Base-by-base conservation (phyloP, 2,888 invertebrate genomes). In the Limnephilus marmoratus region DNA sequence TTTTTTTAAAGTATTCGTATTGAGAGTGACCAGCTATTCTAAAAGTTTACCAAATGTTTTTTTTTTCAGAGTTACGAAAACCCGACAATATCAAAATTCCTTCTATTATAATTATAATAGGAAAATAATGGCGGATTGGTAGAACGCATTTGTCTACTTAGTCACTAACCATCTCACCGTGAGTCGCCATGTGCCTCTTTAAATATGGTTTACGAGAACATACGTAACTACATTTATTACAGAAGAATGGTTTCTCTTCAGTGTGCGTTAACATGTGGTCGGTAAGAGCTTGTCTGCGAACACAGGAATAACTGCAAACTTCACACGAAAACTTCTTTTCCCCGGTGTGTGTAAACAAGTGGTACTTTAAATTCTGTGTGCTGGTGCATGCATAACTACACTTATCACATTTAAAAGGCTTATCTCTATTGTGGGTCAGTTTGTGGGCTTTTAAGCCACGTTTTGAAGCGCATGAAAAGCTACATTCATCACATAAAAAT, bases 301-400 rank as follows among this genome's bases (percentile, higher is more conserved):
- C 31, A 85, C 85, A 85, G 24, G 85, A 37, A 24, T 85, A 85
- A 45, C 85, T 41, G n/a, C 85, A 85, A 18, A 41, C n/a, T n/a
- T 34, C n/a, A n/a, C 85, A 85, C n/a, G 37, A 5, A 37, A 85
- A 85, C n/a, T 24, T 18, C 24, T 85, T 85, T 9, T 41, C 41
- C n/a, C 45, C 45, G 12, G 45, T 85, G 45, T 85, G 82, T 37
- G 34, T 37, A 31, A 83, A 24, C 34, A 24, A 34, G 34, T 83
- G 82, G 13, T 15, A 34, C 18, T 83, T 83, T 34, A 83, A 34
- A 68, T 68, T 68, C 68, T 68, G 68, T 24, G 24, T 68, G 68
- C 68, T 68, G 68, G 68, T 68, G 24, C 68, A 68, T 9, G 68
- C 68, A 9, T 68, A 68, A 24, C 24, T 24, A 24, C 68, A 68